Evolutionary conservation across 2,888 invertebrate species (phyloP).

Genomic region (Amphipoea oculea): DNA sequence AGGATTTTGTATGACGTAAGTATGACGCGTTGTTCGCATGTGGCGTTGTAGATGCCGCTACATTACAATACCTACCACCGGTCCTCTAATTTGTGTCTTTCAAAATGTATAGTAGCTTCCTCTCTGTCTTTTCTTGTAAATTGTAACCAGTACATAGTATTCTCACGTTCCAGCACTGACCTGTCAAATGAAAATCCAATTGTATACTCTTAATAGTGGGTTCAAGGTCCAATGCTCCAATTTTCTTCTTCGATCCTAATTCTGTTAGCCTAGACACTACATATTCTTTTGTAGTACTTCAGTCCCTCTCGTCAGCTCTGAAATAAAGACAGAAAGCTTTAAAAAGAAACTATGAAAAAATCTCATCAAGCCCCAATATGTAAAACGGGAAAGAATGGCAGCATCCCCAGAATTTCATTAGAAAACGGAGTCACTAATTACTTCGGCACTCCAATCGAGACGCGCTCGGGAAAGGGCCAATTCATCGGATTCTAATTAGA

Average conservation of each 20-base stretch:
- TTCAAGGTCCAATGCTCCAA: background rate
- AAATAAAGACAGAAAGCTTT: background rate
- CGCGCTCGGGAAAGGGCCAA: slow-evolving; percentile 60
- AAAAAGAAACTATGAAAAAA: slow-evolving; percentile 43
- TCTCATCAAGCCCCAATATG: slow-evolving; percentile 45
- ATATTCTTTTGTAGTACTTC: background rate
- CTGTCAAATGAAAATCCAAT: background rate
- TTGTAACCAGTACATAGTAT: background rate
- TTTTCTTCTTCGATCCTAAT: background rate
- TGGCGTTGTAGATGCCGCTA: too few species aligned
- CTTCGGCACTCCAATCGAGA: slow-evolving; percentile 51
- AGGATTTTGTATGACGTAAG: too few species aligned
- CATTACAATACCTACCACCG: background rate
- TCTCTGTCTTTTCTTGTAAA: background rate
- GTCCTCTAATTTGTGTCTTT: background rate
- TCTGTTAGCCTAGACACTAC: background rate
- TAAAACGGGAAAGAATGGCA: slow-evolving; percentile 51
- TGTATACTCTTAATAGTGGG: background rate
- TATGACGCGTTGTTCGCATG: too few species aligned
- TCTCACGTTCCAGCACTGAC: background rate
- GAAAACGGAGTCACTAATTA: slow-evolving; percentile 65
- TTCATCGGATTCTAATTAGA: slow-evolving; percentile 69
- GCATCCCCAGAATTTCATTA: slow-evolving; percentile 62
- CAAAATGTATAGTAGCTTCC: background rate
- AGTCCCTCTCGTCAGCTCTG: slow-evolving; percentile 5